Base-by-base conservation (phyloP, 2,888 invertebrate species). In the Dolichomitus sp. region DNA sequence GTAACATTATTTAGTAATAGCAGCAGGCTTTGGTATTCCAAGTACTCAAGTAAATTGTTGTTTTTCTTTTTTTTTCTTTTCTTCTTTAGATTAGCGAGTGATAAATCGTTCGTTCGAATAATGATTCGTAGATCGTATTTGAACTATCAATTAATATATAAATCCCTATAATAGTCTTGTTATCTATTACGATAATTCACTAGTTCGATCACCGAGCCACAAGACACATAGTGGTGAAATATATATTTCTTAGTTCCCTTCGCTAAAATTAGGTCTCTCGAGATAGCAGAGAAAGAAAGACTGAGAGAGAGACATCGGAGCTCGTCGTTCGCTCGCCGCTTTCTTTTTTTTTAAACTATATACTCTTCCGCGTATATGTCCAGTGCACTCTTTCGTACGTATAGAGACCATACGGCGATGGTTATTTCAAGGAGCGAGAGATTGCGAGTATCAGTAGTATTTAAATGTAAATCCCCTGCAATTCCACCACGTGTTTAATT, bases 221-320 rank as follows among this genome's bases (percentile, higher is more conserved):
- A 87, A 87, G 87, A 87, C 87, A 87, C 87, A 87, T 87, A 87
- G 80, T 87, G 87, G 85, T 86, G 86, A 85, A 85, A 83, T 84
- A 85, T 85, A 84, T 83, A 81, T 45, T 81, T 70, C 69, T 79
- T 78, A 81, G 61, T 75, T 65, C 52, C 52, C 59, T 72, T 72
- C 45, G 57, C 59, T 61, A 72, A 72, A 72, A 70, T 72, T 72
- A 72, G 23, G 33, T 72, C 48, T 70, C 52, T 69, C 42, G 45
- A 63, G 23, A 65, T 42, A 65, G 40, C 23, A 14, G 23, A 45
- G 54, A 52, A 17, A 72, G 72, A 78, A 4, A 40, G 70, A 48
- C n/a, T 69, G 23, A 73, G 42, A 48, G 61, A 76, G 52, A 73
- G 40, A 68, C 48, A 33, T 72, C 30, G 42, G 54, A 75, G 45